Base-by-base conservation (phyloP, 2,113 vertebrate genomes). In the Xiphophorus hellerii region DNA sequence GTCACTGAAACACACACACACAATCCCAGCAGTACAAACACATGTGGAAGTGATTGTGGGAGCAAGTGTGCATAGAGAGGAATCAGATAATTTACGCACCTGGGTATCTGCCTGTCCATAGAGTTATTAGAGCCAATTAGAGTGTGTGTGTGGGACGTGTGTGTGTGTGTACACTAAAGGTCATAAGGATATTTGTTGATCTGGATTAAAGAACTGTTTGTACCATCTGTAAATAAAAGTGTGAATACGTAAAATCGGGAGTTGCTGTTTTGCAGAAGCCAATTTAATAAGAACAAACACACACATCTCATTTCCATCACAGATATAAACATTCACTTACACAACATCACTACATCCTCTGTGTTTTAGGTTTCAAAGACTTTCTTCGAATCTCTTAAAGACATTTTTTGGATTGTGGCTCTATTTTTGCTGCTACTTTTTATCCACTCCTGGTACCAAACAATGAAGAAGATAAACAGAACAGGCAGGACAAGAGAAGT, bases 41-140 rank as follows among this genome's bases (percentile, higher is more conserved):
- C 86, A 92, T 83, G 88, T 92, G 91, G 92, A 89, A 92, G 76
- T 91, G 83, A 92, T 92, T 93, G 83, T 25, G 70, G 74, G 69
- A 66, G 74, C 2, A 33, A 82, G 79, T 78, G 80, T 84, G 84
- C 67, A 76, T 66, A 73, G 77, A 72, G 75, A 72, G 84, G 67
- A 87, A 80, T 30, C 71, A 84, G 73, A 75, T 29, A 85, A 91
- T 91, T 92, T 90, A 90, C 70, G 71, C 89, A 90, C 89, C 92
- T 92, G 91, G 88, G 89, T 88, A 85, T 90, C 77, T 92, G 89
- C 89, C 86, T 91, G 86, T 91, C 88, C 77, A 71, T 89, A 76
- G 83, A 87, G 87, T 90, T 86, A 89, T 91, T 93, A 91, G 25
- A 88, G 90, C 85, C 88, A 91, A 90, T 91, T 91, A 91, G 78